Evolutionary conservation across 2,797 vertebrate species (phyloP), one percentile per base, ranked within the genome.

Genomic region (Lepus townsendii): DNA sequence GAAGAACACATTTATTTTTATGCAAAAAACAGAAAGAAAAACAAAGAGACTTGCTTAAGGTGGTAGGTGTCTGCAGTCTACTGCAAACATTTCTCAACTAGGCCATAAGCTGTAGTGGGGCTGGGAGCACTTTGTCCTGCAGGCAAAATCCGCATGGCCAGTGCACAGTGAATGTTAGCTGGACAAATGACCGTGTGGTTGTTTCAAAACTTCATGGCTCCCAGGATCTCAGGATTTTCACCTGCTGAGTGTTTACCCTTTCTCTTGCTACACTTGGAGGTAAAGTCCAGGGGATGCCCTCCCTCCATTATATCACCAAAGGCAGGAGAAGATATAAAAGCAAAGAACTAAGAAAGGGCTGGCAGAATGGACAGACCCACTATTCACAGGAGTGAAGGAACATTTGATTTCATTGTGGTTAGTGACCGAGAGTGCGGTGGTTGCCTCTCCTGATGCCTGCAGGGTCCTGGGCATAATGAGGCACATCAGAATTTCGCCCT

Each of bases 1-100:
- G n/a, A 87, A 42, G 32, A 93, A n/a, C 14, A 71, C 8, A 32
- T 79, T 79, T 78, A 42, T 35, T 78, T 60, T 91, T 47, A 60
- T 26, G 60, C 2, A 35, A n/a, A 52, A 85, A 73, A 47, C 42
- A 47, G 54, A 24, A 24, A n/a, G 26, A 71, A 14, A 47, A 47
- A 38, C 52, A 8, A 60, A 77, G 30, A 4, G 5, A 42, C 10
- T 9, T 22, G 19, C 8, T 72, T 75, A 50, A 83, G 72, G 26
- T n/a, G 35, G 12, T 8, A 20, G 22, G 22, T 42, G 22, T 24
- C 42, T 30, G 5, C 9, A 13, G 22, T 20, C 22, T 12, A 50
- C 27, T 35, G 19, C 5, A 77, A 60, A 78, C 19, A 35, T 20
- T 32, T 35, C 60, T 57, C 32, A 19, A 38, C 27, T 12, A 65